A percentile compares a stretch with the other conserved stretches of the same genome.
These are phyloP conservation scores for Anser cygnoides DNA, from an alignment of 2,113 vertebrate species.

Conservation along the genomic window DNA sequence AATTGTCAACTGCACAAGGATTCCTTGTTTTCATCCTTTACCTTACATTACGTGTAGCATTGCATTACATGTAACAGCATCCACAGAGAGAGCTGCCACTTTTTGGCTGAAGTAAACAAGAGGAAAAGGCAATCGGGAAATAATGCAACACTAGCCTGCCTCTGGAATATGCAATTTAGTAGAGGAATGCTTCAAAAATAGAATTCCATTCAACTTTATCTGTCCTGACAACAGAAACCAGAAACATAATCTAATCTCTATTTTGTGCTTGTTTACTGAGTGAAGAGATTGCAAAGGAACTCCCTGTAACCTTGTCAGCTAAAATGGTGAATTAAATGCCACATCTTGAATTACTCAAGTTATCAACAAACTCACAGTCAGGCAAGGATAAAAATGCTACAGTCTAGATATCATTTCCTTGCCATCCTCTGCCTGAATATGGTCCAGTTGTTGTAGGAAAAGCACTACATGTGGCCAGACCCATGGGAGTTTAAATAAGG, in stretches of 20 bases:
- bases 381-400: neutral
- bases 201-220: neutral
- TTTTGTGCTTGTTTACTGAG: neutral
- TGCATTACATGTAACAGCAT: neutral
- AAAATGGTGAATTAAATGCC: neutral
- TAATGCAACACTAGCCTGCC: neutral
- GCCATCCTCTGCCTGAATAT: neutral
- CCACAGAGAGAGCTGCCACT: neutral
- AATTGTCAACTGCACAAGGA: neutral
- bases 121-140: neutral
- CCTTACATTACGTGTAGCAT: neutral
- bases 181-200: neutral
- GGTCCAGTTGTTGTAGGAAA: neutral
- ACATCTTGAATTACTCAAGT: neutral
- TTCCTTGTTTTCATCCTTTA: neutral
- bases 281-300: neutral
- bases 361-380: neutral
- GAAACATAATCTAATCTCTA: neutral
- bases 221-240: neutral
- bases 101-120: neutral
- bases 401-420: neutral
- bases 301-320: neutral
- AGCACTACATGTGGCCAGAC: neutral
- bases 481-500: neutral
- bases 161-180: neutral